Evolutionary conservation across 2,797 vertebrate genomes (phyloP).

Genomic region (Philypnodon macrostomus): DNA sequence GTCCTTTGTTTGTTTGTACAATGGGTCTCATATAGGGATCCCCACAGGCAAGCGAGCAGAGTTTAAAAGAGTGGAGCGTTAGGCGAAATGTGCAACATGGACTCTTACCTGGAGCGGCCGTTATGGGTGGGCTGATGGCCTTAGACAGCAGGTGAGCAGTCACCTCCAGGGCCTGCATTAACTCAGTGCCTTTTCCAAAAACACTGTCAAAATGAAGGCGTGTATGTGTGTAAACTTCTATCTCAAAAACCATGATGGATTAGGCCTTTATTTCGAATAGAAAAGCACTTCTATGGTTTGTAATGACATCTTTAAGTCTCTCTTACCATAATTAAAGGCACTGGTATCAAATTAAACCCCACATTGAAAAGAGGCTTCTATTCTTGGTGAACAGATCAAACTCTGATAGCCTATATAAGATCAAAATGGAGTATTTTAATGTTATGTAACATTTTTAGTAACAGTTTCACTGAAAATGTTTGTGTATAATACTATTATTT

Average conservation of each 20-base stretch:
- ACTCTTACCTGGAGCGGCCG: constrained; percentile 38
- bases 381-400: no score
- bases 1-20: constrained; percentile 16
- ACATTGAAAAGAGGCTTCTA: no score
- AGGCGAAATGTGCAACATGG: constrained; percentile 33
- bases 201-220: constrained; percentile 36
- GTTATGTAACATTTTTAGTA: no score
- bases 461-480: no score
- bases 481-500: no score
- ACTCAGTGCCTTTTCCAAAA: constrained; percentile 60
- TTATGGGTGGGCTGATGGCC: constrained; percentile 63
- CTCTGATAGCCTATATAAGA: no score
- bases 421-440: no score
- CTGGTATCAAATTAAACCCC: constrained; percentile 70
- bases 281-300: constrained; percentile 29
- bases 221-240: constrained; percentile 8
- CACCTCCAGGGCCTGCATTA: constrained; percentile 65
- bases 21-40: constrained; percentile 31
- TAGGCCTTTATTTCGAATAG: constrained; percentile 39
- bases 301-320: constrained; percentile 23
- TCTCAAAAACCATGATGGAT: constrained; percentile 37
- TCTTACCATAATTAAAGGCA: constrained; percentile 66
- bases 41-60: constrained; percentile 33
- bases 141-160: constrained; percentile 56
- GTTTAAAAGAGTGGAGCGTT: constrained; percentile 25